Conservation (phyloP, 2,113 vertebrate genomes). For the Balaeniceps rex region DNA sequence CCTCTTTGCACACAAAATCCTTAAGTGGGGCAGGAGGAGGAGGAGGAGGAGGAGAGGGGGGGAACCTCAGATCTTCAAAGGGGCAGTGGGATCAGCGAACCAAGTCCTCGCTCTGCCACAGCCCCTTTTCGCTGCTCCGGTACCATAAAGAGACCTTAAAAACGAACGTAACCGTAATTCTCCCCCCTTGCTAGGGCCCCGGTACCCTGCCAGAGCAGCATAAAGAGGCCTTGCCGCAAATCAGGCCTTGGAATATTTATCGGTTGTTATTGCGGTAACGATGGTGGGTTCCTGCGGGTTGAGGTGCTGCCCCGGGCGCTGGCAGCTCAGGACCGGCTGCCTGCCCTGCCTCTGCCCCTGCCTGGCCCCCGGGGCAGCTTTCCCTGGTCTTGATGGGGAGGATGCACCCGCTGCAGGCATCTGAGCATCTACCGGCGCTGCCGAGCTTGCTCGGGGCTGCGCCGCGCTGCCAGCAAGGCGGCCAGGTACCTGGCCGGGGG, state of each 20-base stretch:
- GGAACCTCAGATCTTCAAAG: slow-evolving; percentile 22
- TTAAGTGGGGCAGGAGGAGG: slow-evolving; percentile 27
- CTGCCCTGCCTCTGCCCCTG: not conserved
- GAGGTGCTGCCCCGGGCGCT: not conserved
- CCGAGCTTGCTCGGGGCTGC: not conserved
- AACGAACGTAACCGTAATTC: not conserved
- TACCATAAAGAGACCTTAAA: not conserved
- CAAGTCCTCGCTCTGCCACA: not conserved
- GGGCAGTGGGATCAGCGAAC: not conserved
- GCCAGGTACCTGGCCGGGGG: not conserved
- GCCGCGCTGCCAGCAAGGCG: fast-evolving
- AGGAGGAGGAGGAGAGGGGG: not conserved
- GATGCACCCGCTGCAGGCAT: not conserved
- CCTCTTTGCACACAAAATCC: slow-evolving; percentile 1
- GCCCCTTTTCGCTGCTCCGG: not conserved
- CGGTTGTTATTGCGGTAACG: not conserved
- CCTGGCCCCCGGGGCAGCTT: not conserved
- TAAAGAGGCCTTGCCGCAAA: not conserved
- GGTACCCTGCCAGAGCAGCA: fast-evolving
- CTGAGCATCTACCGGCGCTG: no score
- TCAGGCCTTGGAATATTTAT: not conserved
- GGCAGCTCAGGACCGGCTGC: not conserved
- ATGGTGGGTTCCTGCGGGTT: not conserved
- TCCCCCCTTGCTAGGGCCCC: not conserved
- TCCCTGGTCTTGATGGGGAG: not conserved